Percentiles rank a stretch among this genome's conserved stretches.
Evolutionary conservation across 2,113 vertebrate genomes (phyloP).

Genomic region (Corythaeola cristata): DNA sequence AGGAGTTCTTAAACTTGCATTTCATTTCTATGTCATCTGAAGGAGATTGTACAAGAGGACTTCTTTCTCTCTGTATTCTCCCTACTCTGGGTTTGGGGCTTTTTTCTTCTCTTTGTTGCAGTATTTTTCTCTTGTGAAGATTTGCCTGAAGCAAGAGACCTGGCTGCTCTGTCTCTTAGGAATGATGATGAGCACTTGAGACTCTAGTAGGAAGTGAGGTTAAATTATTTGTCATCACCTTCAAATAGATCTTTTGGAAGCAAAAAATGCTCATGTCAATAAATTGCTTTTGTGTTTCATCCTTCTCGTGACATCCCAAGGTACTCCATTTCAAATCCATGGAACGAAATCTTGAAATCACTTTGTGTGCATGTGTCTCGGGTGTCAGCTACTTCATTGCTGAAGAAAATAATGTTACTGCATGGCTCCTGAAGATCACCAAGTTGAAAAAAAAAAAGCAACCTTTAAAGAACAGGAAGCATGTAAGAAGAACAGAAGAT

Average conservation of each 20-base stretch:
- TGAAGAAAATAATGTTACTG: background rate
- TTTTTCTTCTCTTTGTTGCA: background rate
- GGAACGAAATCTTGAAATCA: background rate
- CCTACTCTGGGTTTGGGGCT: background rate
- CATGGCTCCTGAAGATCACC: background rate
- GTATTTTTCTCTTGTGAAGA: background rate
- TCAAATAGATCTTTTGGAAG: conserved; percentile 8
- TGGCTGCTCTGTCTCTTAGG: background rate
- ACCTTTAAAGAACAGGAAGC: background rate
- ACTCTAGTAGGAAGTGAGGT: conserved; percentile 1
- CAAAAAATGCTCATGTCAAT: background rate
- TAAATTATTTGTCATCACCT: conserved; percentile 44
- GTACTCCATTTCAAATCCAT: background rate
- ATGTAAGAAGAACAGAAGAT: background rate
- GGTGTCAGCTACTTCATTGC: background rate
- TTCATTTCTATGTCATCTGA: background rate
- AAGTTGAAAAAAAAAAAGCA: background rate
- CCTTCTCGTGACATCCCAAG: background rate
- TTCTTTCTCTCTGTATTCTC: background rate
- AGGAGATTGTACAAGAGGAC: background rate
- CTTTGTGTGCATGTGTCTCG: background rate
- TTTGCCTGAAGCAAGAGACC: background rate
- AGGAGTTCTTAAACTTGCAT: background rate
- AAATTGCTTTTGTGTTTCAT: background rate
- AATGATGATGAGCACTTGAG: conserved; percentile 37